Conservation (phyloP, 53 echinoderm and acorn worm genomes). For the Patiria pectinifera region DNA sequence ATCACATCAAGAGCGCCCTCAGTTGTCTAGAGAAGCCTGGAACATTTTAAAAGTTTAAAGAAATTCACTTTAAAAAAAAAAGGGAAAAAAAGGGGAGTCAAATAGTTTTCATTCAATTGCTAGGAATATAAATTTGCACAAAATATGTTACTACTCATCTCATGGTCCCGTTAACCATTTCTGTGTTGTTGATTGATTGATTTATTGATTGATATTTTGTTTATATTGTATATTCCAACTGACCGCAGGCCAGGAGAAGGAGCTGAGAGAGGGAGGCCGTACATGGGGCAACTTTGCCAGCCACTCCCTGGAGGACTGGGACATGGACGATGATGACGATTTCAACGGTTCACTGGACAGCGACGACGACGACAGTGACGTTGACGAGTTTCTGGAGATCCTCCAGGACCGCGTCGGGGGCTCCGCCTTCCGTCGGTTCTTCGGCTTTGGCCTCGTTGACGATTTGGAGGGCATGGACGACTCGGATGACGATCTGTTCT, state of each 20-base stretch:
- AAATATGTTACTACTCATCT: too few species aligned
- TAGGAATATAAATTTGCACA: too few species aligned
- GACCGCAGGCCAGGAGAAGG: constrained; percentile 21
- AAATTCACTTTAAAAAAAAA: too few species aligned
- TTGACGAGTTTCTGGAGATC: constrained; percentile 32
- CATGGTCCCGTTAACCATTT: too few species aligned
- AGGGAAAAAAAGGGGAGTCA: too few species aligned
- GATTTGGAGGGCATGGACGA: constrained; percentile 9
- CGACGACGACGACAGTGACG: constrained; percentile 29
- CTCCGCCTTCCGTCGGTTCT: background rate
- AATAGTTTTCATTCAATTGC: too few species aligned
- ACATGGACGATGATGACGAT: constrained; percentile 17
- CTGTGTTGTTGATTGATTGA: too few species aligned
- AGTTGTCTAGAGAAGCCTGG: too few species aligned
- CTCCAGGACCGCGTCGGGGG: constrained; percentile 12
- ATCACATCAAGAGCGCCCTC: too few species aligned
- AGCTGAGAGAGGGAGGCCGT: constrained; percentile 10
- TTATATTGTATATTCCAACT: background rate
- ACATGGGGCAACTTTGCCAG: constrained; percentile 49
- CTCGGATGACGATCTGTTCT: background rate
- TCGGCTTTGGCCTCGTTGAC: constrained; percentile 1
- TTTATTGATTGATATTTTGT: background rate
- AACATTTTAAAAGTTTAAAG: too few species aligned
- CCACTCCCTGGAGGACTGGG: constrained; percentile 20
- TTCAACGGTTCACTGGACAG: constrained; percentile 17